Evolutionary conservation across 1,140 invertebrate species (phyloP), one percentile per base, ranked within the genome.

Genomic region (Mercenaria mercenaria): DNA sequence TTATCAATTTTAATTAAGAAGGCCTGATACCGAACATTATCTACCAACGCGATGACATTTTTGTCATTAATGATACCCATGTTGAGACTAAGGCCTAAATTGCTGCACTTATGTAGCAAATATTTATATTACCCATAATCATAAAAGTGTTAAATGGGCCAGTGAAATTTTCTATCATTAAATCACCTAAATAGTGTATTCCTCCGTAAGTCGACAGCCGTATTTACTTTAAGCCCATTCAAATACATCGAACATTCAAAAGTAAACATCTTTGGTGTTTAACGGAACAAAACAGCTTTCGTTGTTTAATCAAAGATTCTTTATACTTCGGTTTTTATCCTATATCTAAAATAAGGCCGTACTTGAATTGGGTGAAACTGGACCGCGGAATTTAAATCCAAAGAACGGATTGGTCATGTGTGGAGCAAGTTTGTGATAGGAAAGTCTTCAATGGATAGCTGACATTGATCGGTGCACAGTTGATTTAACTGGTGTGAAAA

Each of bases 221-320:
- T 84, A 29, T 84, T 86, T 86, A 76, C 67, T 34, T 59, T 37
- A 76, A 50, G 50, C 83, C 43, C 67, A 59, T 77, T 86, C 69
- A 76, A 86, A 41, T 74, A 39, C 50, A 59, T 26, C 37, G 50
- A 34, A 69, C 29, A 86, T 52, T 76, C 67, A 52, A 56, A 86
- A 76, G 83, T 86, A 74, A 86, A 86, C 69, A 86, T 26, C 26
- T 56, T n/a, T 39, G 83, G 83, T 74, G 72, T 74, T 86, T 86
- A 76, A 86, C 26, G 0, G 41, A 56, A 72, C 41, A 50, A 72
- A 86, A 74, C 29, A 76, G 83, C 69, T 56, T 72, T 86, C 50
- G 0, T 20, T 74, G 41, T 72, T 86, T 86, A 56, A 86, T 76
- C 72, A 50, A 86, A 29, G 39, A 50, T 72, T 50, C 23, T 41